Percentiles rank a stretch among this genome's conserved stretches.
Evolutionary conservation across 2,113 vertebrate genomes (phyloP).

Genomic region (Panurus biarmicus): DNA sequence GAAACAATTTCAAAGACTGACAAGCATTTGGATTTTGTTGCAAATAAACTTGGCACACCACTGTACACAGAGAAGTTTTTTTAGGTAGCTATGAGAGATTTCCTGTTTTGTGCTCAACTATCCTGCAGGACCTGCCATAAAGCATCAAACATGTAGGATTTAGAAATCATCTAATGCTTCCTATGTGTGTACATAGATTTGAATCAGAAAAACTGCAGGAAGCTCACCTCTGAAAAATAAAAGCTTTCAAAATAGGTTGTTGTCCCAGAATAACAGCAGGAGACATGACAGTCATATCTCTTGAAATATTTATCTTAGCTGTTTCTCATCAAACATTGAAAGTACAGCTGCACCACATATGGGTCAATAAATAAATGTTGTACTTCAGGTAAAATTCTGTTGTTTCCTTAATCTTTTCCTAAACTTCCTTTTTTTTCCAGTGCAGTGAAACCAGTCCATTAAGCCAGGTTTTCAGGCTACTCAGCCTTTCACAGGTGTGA

Average conservation of each 20-base stretch:
- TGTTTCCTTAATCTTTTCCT: background rate
- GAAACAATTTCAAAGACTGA: background rate
- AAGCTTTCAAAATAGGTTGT: background rate
- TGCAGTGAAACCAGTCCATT: background rate
- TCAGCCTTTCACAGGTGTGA: background rate
- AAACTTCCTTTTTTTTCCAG: background rate
- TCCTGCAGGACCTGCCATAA: background rate
- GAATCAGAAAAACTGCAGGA: background rate
- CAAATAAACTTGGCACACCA: background rate
- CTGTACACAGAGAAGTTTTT: background rate
- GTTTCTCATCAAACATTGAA: background rate
- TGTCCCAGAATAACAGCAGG: background rate
- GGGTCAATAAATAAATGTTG: background rate
- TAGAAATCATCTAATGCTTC: background rate
- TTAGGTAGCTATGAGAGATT: background rate
- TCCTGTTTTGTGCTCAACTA: background rate
- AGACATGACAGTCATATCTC: background rate
- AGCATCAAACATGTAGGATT: background rate
- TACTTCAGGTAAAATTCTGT: background rate
- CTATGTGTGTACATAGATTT: background rate
- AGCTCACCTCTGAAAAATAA: background rate
- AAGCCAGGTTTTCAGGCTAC: background rate
- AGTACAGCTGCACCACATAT: background rate
- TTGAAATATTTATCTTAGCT: slow-evolving; percentile 24
- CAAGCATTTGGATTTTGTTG: background rate